phyloP scores from a whole-genome alignment of 2,888 invertebrate genomes.

The Rhagonycha lutea region DNA sequence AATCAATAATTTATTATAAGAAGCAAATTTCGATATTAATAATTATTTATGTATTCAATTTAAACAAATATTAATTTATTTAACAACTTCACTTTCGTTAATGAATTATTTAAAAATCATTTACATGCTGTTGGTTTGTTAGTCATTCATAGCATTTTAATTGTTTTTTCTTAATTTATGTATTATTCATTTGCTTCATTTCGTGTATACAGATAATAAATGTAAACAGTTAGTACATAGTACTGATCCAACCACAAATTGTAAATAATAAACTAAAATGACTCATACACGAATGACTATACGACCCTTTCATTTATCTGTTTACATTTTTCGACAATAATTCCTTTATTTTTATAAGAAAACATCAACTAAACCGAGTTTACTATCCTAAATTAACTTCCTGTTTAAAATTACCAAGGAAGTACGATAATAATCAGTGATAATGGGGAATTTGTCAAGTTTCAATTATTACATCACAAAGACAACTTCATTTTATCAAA shows the following conservation, averaged over 20 bases:
- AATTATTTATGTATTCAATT: too few relatives aligned
- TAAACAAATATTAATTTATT: too few relatives aligned
- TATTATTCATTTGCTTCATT: neutral
- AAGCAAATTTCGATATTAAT: too few relatives aligned
- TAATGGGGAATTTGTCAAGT: neutral
- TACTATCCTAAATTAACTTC: neutral
- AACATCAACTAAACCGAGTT: neutral
- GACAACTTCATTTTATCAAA: neutral
- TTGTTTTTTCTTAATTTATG: neutral
- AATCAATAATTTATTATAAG: too few relatives aligned
- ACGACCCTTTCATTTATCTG: neutral
- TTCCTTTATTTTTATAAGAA: neutral
- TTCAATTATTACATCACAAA: neutral
- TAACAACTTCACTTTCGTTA: neutral
- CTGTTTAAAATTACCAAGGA: neutral
- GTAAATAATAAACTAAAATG: neutral
- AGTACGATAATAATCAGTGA: neutral
- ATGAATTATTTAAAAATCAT: neutral
- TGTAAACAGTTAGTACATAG: neutral
- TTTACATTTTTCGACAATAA: neutral
- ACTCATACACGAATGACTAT: neutral
- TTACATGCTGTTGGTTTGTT: neutral
- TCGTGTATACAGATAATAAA: neutral
- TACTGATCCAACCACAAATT: neutral
- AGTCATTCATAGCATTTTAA: neutral